Evolutionary conservation across 2,113 vertebrate species (phyloP).

Genomic region (Hipposideros armiger): DNA sequence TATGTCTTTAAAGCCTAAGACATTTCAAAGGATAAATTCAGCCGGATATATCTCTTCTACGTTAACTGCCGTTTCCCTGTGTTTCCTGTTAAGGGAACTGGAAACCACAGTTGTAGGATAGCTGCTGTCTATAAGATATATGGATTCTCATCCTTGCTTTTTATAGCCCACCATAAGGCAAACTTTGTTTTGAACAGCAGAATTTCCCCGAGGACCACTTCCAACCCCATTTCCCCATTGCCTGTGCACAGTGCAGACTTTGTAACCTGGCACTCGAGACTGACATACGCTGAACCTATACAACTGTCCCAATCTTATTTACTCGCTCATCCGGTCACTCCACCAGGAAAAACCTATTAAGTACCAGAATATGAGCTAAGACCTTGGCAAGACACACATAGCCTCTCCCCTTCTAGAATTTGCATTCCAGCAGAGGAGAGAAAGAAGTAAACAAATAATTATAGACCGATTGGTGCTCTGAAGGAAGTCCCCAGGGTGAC

Average conservation of each 20-base stretch:
- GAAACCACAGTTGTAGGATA: background rate
- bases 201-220: background rate
- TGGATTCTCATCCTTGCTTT: background rate
- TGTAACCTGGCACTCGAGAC: background rate
- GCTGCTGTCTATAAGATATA: background rate
- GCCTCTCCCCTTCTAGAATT: background rate
- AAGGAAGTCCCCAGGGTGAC: fast-evolving
- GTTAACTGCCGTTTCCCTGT: background rate
- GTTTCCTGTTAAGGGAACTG: background rate
- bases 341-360: background rate
- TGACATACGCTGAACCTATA: background rate
- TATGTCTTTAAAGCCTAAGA: background rate
- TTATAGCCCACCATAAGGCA: background rate
- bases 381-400: background rate
- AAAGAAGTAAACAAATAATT: background rate
- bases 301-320: too few relatives aligned
- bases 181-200: background rate
- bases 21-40: constrained; percentile 32
- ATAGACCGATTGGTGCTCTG: fast-evolving
- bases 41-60: background rate
- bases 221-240: background rate
- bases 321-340: background rate
- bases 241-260: background rate
- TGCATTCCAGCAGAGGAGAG: background rate
- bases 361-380: background rate